Evolutionary conservation across 2,113 vertebrate species (phyloP).

Genomic region (Odontophorus gujanensis): DNA sequence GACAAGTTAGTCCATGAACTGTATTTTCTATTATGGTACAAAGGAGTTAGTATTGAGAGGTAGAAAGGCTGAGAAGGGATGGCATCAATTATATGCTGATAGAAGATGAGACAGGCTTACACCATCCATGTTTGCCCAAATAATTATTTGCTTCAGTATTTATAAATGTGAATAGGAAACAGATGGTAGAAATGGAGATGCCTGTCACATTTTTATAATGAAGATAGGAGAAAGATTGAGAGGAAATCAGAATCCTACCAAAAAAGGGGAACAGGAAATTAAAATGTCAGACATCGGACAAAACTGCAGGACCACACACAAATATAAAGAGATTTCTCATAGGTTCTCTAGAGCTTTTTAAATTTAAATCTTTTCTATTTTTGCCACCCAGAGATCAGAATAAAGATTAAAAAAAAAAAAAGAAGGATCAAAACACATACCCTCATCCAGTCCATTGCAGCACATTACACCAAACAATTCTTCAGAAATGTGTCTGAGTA

Average conservation of each 20-base stretch:
- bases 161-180: slow-evolving; percentile 74
- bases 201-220: slow-evolving; percentile 41
- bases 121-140: slow-evolving; percentile 38
- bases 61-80: slow-evolving; percentile 26
- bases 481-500: background rate
- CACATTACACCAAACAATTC: background rate
- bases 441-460: background rate
- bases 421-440: background rate
- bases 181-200: slow-evolving; percentile 69
- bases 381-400: slow-evolving; percentile 7
- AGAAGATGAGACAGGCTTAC: slow-evolving; percentile 54
- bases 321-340: background rate
- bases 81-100: slow-evolving; percentile 46
- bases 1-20: background rate
- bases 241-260: slow-evolving; percentile 65
- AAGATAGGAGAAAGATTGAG: slow-evolving; percentile 49
- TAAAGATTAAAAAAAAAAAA: background rate
- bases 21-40: background rate
- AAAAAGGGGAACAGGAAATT: slow-evolving; percentile 77
- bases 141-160: slow-evolving; percentile 70
- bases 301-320: slow-evolving; percentile 64
- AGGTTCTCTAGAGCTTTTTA: background rate
- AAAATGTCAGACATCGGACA: slow-evolving; percentile 72
- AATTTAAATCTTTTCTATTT: background rate
- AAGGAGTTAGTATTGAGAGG: background rate